A percentile compares a stretch with the other conserved stretches of the same genome.
Conservation (phyloP, 2,113 vertebrate species). For the Python bivittatus region DNA sequence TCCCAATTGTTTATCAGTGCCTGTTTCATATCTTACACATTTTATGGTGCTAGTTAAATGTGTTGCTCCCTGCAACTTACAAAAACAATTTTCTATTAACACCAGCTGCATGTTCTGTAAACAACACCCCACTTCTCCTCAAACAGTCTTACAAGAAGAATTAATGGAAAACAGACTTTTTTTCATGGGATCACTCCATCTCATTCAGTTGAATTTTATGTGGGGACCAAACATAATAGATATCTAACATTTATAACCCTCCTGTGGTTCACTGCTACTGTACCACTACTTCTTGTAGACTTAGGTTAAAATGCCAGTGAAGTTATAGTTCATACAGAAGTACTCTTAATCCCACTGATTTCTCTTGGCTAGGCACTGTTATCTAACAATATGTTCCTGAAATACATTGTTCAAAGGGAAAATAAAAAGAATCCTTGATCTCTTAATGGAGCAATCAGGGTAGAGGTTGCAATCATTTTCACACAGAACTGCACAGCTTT, state of each 20-base stretch:
- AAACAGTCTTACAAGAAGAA: neutral
- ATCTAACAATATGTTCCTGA: neutral
- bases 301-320: neutral
- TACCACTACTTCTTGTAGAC: neutral
- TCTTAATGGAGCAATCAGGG: neutral
- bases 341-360: neutral
- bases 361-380: neutral
- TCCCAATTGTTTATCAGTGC: neutral
- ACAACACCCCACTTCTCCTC: neutral
- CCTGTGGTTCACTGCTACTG: neutral
- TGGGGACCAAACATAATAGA: neutral
- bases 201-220: neutral
- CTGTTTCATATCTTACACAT: accelerated
- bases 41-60: neutral
- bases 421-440: neutral
- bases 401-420: neutral
- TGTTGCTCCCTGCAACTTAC: neutral
- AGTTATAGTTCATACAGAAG: neutral
- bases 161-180: neutral
- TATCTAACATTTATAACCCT: neutral
- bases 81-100: neutral
- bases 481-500: neutral
- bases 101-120: neutral
- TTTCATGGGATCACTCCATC: neutral
- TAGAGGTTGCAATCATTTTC: neutral